phyloP scores from a whole-genome alignment of 53 echinoderm and acorn worm species.

The Hippasteria phrygiana region DNA sequence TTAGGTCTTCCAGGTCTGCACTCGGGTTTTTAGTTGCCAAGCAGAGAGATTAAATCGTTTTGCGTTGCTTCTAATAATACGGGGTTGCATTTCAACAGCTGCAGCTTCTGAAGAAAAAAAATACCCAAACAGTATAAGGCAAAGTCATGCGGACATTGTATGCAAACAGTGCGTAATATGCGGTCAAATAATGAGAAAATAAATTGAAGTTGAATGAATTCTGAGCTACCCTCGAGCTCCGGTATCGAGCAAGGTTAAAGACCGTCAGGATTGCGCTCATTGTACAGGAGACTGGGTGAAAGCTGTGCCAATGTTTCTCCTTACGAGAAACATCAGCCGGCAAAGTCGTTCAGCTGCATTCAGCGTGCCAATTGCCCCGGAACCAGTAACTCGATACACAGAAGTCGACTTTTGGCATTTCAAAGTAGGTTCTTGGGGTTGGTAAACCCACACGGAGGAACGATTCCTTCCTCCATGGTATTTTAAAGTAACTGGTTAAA shows the following conservation, averaged over 20 bases:
- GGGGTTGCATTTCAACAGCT: background rate
- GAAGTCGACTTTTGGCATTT: slow-evolving; percentile 14
- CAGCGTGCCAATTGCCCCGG: background rate
- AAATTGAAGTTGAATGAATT: slow-evolving; percentile 43
- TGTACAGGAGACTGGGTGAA: background rate
- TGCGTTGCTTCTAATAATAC: background rate
- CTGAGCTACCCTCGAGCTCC: slow-evolving; percentile 28
- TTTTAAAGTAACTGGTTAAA: background rate
- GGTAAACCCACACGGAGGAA: background rate
- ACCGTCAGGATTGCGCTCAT: background rate
- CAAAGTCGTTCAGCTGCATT: background rate
- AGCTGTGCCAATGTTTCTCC: background rate
- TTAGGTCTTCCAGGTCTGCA: background rate
- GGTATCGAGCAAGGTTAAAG: background rate
- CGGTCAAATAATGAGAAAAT: slow-evolving; percentile 43
- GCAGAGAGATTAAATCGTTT: background rate
- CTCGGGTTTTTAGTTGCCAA: background rate
- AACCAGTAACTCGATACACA: slow-evolving; percentile 5
- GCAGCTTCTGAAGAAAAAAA: background rate
- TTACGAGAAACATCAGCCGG: slow-evolving; percentile 1
- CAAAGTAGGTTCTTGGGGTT: too few relatives aligned
- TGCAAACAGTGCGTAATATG: slow-evolving; percentile 8
- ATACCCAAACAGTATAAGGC: background rate
- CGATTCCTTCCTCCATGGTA: background rate
- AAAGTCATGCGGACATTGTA: background rate